Conservation (phyloP, 2,113 vertebrate species). For the Onychostruthus taczanowskii region DNA sequence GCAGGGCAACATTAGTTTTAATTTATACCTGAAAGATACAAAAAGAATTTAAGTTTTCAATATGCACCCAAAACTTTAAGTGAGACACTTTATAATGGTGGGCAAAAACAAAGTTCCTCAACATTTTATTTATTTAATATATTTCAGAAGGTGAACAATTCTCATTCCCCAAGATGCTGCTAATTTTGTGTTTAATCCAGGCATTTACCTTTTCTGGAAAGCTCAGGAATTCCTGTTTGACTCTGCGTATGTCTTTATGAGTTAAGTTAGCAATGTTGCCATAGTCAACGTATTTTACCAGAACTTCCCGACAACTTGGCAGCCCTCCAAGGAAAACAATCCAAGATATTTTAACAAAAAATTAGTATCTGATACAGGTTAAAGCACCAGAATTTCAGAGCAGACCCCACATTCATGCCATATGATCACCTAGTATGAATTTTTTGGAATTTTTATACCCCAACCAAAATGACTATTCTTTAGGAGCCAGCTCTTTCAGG, state of each 20-base stretch:
- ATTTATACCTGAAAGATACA: background rate
- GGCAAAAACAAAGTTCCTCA: background rate
- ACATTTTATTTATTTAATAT: background rate
- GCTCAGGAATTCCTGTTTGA: constrained; percentile 85
- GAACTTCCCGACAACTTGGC: constrained; percentile 74
- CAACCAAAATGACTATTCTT: accelerated
- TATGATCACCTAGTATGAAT: accelerated
- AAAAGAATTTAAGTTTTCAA: background rate
- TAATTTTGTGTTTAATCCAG: background rate
- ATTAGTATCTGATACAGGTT: background rate
- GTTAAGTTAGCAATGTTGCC: constrained; percentile 78
- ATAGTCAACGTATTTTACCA: constrained; percentile 85
- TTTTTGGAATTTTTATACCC: background rate
- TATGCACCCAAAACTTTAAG: background rate
- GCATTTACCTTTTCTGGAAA: constrained; percentile 83
- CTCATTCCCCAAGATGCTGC: background rate
- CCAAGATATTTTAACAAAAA: background rate
- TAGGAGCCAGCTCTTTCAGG: background rate
- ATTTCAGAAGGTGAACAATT: background rate
- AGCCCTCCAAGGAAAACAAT: constrained; percentile 73
- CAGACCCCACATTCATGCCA: background rate
- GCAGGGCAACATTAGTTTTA: background rate
- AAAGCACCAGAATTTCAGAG: background rate
- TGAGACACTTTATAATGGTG: background rate
- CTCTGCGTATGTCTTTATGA: constrained; percentile 78